phyloP scores from a whole-genome alignment of 2,113 vertebrate genomes.

The Cinclus cinclus region DNA sequence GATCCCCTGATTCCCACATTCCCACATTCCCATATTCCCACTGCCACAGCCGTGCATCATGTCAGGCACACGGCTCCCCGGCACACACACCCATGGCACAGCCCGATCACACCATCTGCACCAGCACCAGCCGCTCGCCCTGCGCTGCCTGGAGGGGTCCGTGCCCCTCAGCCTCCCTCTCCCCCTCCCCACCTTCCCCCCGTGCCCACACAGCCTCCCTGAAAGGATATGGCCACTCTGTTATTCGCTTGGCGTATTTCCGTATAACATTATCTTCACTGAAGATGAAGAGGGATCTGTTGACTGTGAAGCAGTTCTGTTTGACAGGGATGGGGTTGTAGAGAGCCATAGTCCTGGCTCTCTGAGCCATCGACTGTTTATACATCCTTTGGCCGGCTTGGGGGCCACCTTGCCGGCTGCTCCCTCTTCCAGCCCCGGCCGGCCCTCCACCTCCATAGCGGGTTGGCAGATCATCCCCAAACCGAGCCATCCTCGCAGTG shows the following conservation, averaged over 20 bases:
- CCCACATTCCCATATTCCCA: background rate
- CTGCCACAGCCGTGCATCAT: background rate
- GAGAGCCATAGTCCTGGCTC: slow-evolving; percentile 95
- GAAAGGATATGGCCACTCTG: slow-evolving; percentile 99
- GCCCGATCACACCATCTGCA: background rate
- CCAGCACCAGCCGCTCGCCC: background rate
- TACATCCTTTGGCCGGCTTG: slow-evolving; percentile 84
- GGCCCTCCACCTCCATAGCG: slow-evolving; percentile 85
- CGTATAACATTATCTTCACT: slow-evolving; percentile 97
- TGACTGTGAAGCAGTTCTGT: slow-evolving; percentile 95
- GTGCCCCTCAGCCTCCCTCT: background rate
- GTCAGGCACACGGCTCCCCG: background rate
- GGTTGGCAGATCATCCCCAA: slow-evolving; percentile 88
- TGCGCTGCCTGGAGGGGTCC: background rate
- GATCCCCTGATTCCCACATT: background rate
- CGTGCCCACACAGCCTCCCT: background rate
- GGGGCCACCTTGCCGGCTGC: slow-evolving; percentile 84
- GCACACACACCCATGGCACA: slow-evolving; percentile 12
- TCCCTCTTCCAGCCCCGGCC: slow-evolving; percentile 78
- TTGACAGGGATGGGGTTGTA: slow-evolving; percentile 98
- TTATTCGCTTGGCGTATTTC: slow-evolving; percentile 97
- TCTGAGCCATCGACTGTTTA: slow-evolving; percentile 95
- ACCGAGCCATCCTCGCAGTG: slow-evolving; percentile 88
- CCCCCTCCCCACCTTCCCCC: background rate
- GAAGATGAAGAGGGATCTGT: slow-evolving; percentile 97